phyloP scores from a whole-genome alignment of 2,797 vertebrate genomes.

The Alcedo quadribrachys region DNA sequence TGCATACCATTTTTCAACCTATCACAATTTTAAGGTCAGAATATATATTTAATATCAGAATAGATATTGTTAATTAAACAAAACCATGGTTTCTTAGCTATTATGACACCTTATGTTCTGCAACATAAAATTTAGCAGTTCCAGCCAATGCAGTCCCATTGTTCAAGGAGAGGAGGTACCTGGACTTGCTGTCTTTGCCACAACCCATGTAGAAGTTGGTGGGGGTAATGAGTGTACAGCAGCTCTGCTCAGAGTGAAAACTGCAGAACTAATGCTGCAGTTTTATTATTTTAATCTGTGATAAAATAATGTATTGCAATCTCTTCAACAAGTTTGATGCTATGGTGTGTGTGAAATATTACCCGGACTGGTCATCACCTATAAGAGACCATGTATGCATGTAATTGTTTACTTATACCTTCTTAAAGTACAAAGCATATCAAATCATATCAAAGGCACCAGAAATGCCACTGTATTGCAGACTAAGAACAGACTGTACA shows the following conservation, averaged over 20 bases:
- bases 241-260: not conserved
- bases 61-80: not conserved
- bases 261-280: not conserved
- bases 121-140: not conserved
- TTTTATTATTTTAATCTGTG: not conserved
- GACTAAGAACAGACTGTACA: not conserved
- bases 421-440: not conserved
- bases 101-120: not conserved
- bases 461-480: not conserved
- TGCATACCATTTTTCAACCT: not conserved
- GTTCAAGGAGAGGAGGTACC: not conserved
- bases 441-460: not conserved
- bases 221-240: not conserved
- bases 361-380: not conserved
- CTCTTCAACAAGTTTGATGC: not conserved
- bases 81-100: not conserved
- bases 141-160: not conserved
- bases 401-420: not conserved
- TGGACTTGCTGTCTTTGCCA: not conserved
- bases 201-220: not conserved
- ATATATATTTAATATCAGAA: not conserved
- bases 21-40: not conserved
- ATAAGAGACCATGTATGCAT: not conserved
- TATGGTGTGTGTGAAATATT: not conserved
- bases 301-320: not conserved